These are phyloP conservation scores for Crypturellus tataupa DNA, from an alignment of 2,797 vertebrate species.

Conservation along the genomic window DNA sequence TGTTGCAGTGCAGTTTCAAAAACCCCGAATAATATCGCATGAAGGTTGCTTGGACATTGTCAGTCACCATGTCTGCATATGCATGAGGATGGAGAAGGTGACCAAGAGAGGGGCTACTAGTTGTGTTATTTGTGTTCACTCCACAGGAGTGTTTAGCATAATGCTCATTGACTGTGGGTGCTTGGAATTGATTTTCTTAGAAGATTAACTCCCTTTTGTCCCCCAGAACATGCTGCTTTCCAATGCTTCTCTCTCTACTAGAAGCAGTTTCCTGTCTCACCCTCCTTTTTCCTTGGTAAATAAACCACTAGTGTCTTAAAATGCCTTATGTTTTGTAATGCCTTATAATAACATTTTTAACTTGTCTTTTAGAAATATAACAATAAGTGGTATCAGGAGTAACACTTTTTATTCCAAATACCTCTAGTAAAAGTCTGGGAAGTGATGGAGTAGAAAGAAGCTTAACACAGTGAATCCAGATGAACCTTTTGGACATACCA, in stretches of 20 bases:
- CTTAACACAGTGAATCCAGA: conserved; percentile 41
- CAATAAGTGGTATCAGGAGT: not conserved
- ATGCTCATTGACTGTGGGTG: not conserved
- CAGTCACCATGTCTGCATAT: not conserved
- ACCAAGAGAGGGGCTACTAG: not conserved
- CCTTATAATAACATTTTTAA: not conserved
- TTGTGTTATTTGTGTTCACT: not conserved
- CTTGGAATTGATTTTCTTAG: not conserved
- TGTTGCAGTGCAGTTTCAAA: not conserved
- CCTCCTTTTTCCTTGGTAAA: not conserved
- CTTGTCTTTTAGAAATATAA: not conserved
- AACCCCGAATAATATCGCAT: not conserved
- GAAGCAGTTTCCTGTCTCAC: not conserved
- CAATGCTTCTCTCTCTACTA: not conserved
- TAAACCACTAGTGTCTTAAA: not conserved
- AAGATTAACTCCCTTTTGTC: not conserved
- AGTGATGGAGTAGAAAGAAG: conserved; percentile 22
- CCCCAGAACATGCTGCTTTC: not conserved
- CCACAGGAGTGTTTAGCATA: not conserved
- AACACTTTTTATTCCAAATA: not conserved
- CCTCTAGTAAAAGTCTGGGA: conserved; percentile 3
- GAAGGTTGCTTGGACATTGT: not conserved
- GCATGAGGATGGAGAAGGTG: not conserved
- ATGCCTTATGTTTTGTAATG: not conserved
- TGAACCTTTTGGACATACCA: not conserved